These are phyloP conservation scores for Physella acuta DNA, from an alignment of 1,140 invertebrate species.

Conservation along the genomic window DNA sequence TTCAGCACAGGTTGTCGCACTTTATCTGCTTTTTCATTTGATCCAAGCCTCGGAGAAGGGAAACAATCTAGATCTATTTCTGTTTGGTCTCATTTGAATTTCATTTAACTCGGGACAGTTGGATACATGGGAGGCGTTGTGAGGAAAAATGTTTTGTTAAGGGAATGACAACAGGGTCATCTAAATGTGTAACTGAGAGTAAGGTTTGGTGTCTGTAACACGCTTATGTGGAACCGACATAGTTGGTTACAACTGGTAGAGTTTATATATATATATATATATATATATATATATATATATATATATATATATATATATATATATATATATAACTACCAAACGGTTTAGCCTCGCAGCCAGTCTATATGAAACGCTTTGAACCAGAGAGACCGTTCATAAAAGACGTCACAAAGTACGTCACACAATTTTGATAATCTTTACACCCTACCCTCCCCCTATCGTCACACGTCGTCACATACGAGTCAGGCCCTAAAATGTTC, in stretches of 20 bases:
- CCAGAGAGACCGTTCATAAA: not conserved
- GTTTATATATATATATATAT: not conserved
- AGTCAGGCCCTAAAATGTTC: not conserved
- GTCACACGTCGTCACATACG: too few relatives aligned
- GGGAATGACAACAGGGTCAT: not conserved
- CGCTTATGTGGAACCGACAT: not conserved
- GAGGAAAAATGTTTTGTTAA: not conserved
- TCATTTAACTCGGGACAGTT: not conserved
- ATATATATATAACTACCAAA: not conserved
- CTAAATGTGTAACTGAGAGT: not conserved
- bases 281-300: constrained; percentile 1
- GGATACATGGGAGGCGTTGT: not conserved
- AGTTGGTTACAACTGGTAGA: not conserved
- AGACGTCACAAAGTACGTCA: not conserved
- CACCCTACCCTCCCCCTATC: not conserved
- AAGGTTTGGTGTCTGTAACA: not conserved
- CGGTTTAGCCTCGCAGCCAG: not conserved
- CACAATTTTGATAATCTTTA: not conserved
- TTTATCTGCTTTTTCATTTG: too few relatives aligned
- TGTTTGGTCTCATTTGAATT: not conserved
- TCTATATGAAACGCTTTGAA: not conserved
- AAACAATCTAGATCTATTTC: not conserved
- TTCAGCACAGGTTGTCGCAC: too few relatives aligned
- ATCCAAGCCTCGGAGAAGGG: too few relatives aligned
- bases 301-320: constrained; percentile 1